These are phyloP conservation scores for Chelonia mydas DNA, from an alignment of 2,797 vertebrate species.

Conservation along the genomic window DNA sequence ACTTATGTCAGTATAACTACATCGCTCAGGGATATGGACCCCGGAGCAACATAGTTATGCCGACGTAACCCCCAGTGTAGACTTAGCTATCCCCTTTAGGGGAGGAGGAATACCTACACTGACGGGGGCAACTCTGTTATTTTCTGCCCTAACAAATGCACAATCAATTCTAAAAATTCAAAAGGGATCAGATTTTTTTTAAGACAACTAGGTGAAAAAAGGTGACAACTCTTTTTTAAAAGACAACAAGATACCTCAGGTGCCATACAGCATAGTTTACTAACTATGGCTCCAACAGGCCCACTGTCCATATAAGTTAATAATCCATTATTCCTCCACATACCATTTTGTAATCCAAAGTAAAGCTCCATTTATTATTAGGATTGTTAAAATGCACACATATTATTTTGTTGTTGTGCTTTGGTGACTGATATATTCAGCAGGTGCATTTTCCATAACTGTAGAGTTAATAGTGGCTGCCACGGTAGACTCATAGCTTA, in stretches of 20 bases:
- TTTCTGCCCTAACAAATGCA: neutral
- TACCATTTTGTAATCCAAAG: neutral
- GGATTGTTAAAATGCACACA: neutral
- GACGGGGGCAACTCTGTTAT: neutral
- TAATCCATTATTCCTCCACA: neutral
- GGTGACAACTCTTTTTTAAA: neutral
- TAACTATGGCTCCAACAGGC: neutral
- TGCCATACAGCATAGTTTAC: neutral
- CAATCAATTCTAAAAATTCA: constrained; percentile 5
- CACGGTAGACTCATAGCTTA: constrained; percentile 41
- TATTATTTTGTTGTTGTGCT: neutral
- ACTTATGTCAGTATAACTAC: neutral
- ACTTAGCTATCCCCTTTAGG: neutral
- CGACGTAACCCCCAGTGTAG: neutral
- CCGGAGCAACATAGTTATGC: too few relatives aligned
- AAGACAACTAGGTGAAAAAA: too few relatives aligned
- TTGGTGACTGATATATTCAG: neutral
- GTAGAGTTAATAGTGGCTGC: constrained; percentile 46
- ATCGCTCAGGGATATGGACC: neutral
- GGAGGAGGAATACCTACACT: neutral
- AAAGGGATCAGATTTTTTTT: neutral
- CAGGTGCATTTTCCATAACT: neutral
- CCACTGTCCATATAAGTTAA: neutral
- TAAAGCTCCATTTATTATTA: neutral
- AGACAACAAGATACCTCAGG: neutral